Percentiles rank a stretch among this genome's conserved stretches.
Conservation (phyloP, 2,888 invertebrate genomes). For the Agrochola circellaris region DNA sequence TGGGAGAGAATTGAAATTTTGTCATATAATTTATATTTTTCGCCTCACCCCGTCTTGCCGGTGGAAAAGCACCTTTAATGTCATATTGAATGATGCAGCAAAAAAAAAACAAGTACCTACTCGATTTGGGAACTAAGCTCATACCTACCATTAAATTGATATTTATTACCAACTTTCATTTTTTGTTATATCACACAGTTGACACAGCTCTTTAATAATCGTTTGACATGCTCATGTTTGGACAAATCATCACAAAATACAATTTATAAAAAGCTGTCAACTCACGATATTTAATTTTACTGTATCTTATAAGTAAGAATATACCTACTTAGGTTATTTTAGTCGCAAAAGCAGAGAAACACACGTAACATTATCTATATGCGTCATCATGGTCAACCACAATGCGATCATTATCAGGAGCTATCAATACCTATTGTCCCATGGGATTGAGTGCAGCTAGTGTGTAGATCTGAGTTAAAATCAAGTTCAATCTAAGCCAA, state of each 20-base stretch:
- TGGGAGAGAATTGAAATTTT: no score
- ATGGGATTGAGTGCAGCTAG: background rate
- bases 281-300: constrained; percentile 32
- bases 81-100: background rate
- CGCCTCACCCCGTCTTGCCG: no score
- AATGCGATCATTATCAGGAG: background rate
- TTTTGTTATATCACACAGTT: background rate
- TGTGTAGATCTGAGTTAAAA: background rate
- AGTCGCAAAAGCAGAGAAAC: no score
- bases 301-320: background rate
- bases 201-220: background rate
- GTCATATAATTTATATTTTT: no score
- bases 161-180: background rate
- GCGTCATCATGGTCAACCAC: background rate
- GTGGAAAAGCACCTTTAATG: no score
- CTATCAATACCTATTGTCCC: background rate
- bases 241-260: background rate
- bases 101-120: no score
- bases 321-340: no score
- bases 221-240: background rate
- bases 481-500: background rate
- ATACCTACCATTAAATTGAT: background rate
- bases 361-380: no score
- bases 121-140: no score
- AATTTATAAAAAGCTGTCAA: constrained; percentile 3